Evolutionary conservation across 2,113 vertebrate species (phyloP).

Genomic region (Sapayoa aenigma): DNA sequence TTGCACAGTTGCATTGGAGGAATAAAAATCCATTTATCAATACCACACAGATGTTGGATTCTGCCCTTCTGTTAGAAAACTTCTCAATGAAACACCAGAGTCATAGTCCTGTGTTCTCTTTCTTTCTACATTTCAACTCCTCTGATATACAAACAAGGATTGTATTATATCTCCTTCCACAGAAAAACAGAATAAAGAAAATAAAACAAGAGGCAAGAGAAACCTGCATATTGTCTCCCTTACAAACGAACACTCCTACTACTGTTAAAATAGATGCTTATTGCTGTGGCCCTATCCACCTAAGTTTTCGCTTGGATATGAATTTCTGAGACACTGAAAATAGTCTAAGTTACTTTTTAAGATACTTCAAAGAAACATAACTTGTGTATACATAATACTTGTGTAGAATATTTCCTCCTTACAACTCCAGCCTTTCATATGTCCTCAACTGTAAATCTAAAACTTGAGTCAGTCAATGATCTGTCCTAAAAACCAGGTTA

Average conservation of each 20-base stretch:
- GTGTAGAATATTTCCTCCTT: not conserved
- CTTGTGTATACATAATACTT: not conserved
- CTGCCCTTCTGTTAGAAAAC: not conserved
- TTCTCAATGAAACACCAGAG: not conserved
- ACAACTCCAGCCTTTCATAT: not conserved
- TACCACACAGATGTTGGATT: not conserved
- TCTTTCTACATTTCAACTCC: not conserved
- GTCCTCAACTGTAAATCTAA: not conserved
- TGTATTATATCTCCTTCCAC: not conserved
- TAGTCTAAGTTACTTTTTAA: not conserved
- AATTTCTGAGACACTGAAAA: not conserved
- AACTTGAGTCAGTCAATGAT: not conserved
- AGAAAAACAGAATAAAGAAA: not conserved
- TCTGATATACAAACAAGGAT: not conserved
- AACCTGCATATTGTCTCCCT: not conserved
- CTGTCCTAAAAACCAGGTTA: not conserved
- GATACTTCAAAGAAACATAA: not conserved
- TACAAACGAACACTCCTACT: not conserved
- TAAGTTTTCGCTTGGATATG: not conserved
- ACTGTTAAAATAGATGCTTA: not conserved
- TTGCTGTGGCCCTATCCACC: accelerated
- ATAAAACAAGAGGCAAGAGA: not conserved
- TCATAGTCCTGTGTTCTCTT: not conserved
- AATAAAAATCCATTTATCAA: not conserved
- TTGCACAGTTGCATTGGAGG: not conserved